Percentiles rank a stretch among this genome's conserved stretches.
These are phyloP conservation scores for Bombus soroeensis DNA, from an alignment of 1,140 invertebrate genomes.

Conservation along the genomic window DNA sequence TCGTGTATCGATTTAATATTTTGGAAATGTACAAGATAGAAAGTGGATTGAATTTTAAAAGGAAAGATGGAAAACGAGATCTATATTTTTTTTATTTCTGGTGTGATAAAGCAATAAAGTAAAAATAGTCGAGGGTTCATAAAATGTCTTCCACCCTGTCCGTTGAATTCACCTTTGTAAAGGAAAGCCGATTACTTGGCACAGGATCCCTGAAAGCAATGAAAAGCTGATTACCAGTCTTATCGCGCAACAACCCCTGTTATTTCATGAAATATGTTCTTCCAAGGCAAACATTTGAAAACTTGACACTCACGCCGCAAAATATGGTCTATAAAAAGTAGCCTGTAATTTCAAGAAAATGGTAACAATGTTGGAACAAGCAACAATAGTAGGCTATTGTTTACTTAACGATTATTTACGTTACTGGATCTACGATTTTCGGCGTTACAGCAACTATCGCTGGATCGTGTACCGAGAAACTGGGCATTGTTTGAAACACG, in stretches of 20 bases:
- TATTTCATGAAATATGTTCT: not conserved
- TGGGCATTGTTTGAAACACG: slow-evolving; percentile 34
- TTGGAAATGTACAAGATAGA: not conserved
- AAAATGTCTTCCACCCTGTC: not conserved
- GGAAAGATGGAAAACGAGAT: not conserved
- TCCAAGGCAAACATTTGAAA: not conserved
- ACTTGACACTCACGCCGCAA: not conserved
- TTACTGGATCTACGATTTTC: slow-evolving; percentile 41
- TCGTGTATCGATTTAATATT: too few relatives aligned
- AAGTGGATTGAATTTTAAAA: not conserved
- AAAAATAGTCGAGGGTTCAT: not conserved
- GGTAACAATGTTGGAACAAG: not conserved
- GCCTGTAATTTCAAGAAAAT: not conserved
- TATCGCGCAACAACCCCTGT: not conserved
- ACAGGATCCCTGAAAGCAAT: not conserved
- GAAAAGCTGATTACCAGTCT: not conserved
- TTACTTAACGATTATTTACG: slow-evolving; percentile 42
- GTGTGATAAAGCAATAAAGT: not conserved
- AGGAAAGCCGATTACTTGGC: not conserved
- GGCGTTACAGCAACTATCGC: slow-evolving; percentile 39
- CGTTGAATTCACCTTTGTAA: not conserved
- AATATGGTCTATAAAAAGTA: not conserved
- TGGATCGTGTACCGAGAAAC: slow-evolving; percentile 14
- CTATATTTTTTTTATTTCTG: not conserved
- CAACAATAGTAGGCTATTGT: slow-evolving; percentile 12